A percentile compares a stretch with the other conserved stretches of the same genome.
phyloP scores from a whole-genome alignment of 2,113 vertebrate genomes.

The Otus sunia region DNA sequence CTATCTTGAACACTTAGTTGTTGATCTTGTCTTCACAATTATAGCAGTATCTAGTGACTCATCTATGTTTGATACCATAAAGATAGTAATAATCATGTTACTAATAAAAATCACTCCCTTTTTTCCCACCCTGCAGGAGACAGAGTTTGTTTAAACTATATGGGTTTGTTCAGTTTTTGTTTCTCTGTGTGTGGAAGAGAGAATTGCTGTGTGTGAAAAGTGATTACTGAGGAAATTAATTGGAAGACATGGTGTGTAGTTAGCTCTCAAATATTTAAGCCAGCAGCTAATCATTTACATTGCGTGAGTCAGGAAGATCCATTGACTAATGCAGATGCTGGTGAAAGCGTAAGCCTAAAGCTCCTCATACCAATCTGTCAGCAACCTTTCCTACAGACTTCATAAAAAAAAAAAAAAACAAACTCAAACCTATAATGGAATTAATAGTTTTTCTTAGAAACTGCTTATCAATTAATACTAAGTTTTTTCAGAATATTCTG shows the following conservation, averaged over 20 bases:
- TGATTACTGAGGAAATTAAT: not conserved
- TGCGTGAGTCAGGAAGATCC: not conserved
- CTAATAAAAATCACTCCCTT: not conserved
- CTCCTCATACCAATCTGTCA: not conserved
- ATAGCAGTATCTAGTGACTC: not conserved
- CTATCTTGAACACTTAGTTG: not conserved
- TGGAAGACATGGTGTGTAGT: not conserved
- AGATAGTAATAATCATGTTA: not conserved
- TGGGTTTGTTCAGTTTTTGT: not conserved
- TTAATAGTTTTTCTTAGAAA: not conserved
- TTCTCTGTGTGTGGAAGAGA: not conserved
- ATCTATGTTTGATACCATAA: not conserved
- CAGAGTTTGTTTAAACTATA: not conserved
- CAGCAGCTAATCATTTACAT: not conserved
- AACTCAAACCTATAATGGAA: fast-evolving
- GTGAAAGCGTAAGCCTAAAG: not conserved
- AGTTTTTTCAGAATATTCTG: not conserved
- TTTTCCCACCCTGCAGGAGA: not conserved
- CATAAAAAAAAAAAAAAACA: not conserved
- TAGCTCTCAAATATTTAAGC: not conserved
- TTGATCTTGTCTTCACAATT: not conserved
- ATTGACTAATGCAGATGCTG: not conserved
- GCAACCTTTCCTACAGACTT: not conserved
- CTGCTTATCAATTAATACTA: not conserved
- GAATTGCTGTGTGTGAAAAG: not conserved